A percentile compares a stretch with the other conserved stretches of the same genome.
Evolutionary conservation across 2,113 vertebrate species (phyloP).

Genomic region (Merops nubicus): DNA sequence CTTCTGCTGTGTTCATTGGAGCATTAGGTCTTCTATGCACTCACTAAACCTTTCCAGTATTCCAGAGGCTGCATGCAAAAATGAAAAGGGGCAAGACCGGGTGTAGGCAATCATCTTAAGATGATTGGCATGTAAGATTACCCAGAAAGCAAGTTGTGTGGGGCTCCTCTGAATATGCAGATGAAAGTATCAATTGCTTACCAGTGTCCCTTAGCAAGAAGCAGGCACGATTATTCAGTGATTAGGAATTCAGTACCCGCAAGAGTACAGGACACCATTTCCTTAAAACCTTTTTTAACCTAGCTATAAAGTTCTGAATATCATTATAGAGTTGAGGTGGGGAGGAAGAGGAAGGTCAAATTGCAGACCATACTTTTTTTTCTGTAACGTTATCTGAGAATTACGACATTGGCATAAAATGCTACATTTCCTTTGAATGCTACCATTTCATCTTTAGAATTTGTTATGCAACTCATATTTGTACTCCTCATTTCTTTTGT

Average conservation of each 20-base stretch:
- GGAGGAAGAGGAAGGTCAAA: not conserved
- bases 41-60: not conserved
- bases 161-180: not conserved
- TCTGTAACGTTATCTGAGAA: conserved; percentile 11
- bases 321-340: not conserved
- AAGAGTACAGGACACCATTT: not conserved
- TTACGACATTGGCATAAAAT: conserved; percentile 40
- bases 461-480: conserved; percentile 54
- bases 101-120: not conserved
- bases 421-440: conserved; percentile 37
- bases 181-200: not conserved
- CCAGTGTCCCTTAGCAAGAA: not conserved
- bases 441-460: conserved; percentile 40
- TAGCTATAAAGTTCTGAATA: not conserved
- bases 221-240: not conserved
- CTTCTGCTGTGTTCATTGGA: not conserved
- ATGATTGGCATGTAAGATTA: not conserved
- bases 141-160: not conserved
- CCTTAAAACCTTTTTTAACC: not conserved
- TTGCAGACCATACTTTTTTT: not conserved
- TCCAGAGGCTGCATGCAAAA: not conserved
- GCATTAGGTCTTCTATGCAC: not conserved
- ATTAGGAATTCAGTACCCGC: not conserved
- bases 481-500: conserved; percentile 42
- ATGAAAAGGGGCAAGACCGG: not conserved